A percentile compares a stretch with the other conserved stretches of the same genome.
These are phyloP conservation scores for Graptemys geographica DNA, from an alignment of 2,797 vertebrate genomes.

Conservation along the genomic window DNA sequence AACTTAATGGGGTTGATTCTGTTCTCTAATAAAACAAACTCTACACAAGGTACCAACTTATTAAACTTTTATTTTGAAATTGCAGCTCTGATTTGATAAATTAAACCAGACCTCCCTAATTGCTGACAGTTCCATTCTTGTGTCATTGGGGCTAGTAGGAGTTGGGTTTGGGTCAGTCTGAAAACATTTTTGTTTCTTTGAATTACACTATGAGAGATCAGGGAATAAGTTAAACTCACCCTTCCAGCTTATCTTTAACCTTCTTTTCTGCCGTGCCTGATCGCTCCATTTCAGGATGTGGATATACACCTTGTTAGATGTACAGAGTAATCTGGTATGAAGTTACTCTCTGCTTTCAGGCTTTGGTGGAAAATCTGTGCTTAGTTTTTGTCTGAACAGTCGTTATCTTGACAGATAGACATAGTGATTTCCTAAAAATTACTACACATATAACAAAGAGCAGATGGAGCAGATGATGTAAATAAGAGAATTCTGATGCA, in stretches of 20 bases:
- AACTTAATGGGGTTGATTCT: not conserved
- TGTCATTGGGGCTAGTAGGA: rapidly evolving
- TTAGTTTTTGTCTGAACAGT: not conserved
- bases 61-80: not conserved
- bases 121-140: not conserved
- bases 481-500: not conserved
- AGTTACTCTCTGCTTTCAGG: not conserved
- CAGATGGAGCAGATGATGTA: not conserved
- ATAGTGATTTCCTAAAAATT: not conserved
- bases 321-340: rapidly evolving
- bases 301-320: rapidly evolving
- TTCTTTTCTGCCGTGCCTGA: not conserved
- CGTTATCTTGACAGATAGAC: not conserved
- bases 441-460: not conserved
- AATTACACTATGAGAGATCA: not conserved
- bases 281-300: not conserved
- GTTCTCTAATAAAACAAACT: conserved; percentile 2
- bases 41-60: not conserved
- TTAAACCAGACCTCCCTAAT: not conserved
- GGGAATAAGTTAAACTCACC: not conserved
- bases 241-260: not conserved
- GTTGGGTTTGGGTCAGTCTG: conserved; percentile 13
- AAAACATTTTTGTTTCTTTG: not conserved
- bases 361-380: not conserved
- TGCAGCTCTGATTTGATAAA: not conserved